phyloP scores from a whole-genome alignment of 2,888 invertebrate species.

The Limenitis arthemis region DNA sequence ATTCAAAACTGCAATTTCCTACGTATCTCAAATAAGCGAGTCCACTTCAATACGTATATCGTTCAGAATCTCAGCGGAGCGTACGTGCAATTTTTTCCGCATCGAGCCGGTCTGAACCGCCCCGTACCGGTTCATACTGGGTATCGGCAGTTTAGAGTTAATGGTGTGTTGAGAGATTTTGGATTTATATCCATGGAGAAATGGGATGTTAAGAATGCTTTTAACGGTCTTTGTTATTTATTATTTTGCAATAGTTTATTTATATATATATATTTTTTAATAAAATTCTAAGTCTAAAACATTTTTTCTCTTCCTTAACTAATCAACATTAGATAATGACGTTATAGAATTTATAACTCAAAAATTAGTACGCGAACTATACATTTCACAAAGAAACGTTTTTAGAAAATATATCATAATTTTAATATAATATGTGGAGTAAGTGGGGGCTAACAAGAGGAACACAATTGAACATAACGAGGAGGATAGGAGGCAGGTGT shows the following conservation, averaged over 20 bases:
- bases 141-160: conserved; percentile 11
- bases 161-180: conserved; percentile 12
- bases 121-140: conserved; percentile 4
- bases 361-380: not conserved
- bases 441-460: conserved; percentile 11
- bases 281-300: no score
- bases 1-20: conserved; percentile 1
- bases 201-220: not conserved
- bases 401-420: conserved; percentile 3
- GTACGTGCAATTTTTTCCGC: conserved; percentile 14
- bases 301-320: no score
- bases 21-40: conserved; percentile 8
- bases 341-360: no score
- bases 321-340: no score
- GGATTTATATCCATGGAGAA: conserved; percentile 1
- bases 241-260: not conserved
- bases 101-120: conserved; percentile 8
- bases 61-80: conserved; percentile 2
- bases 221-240: not conserved
- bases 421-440: conserved; percentile 12
- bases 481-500: conserved; percentile 7
- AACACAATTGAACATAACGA: conserved; percentile 1
- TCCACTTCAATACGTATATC: conserved; percentile 11
- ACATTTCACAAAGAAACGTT: not conserved
- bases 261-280: no score